Conservation (phyloP, 2,888 invertebrate species). For the Drosophila lacicola region DNA sequence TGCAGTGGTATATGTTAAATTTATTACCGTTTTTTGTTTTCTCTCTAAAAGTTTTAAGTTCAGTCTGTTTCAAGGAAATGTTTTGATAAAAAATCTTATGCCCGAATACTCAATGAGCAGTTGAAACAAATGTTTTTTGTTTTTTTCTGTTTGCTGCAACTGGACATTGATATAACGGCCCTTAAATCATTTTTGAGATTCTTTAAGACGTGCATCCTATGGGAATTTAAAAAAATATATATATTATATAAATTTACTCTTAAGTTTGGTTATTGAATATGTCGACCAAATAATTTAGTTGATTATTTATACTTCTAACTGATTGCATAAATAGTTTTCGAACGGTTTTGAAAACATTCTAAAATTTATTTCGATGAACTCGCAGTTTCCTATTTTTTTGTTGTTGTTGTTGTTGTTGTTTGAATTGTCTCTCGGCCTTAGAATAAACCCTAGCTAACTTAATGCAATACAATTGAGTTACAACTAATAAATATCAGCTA, state of each 20-base stretch:
- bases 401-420: constrained; percentile 23
- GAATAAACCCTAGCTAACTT: constrained; percentile 62
- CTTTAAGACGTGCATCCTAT: constrained; percentile 76
- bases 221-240: constrained; percentile 52
- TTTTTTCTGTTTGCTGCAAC: constrained; percentile 9
- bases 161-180: constrained; percentile 22
- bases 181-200: constrained; percentile 78
- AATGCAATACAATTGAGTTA: constrained; percentile 71
- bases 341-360: constrained; percentile 50
- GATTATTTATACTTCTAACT: constrained; percentile 33
- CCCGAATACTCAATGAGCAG: constrained; percentile 24
- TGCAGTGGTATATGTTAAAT: constrained; percentile 56
- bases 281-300: constrained; percentile 42
- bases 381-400: constrained; percentile 24
- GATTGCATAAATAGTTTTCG: constrained; percentile 57
- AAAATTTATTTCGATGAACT: constrained; percentile 38
- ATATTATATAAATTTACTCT: constrained; percentile 41
- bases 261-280: constrained; percentile 55
- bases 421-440: constrained; percentile 53
- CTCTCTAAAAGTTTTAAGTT: constrained; percentile 63
- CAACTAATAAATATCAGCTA: constrained; percentile 69
- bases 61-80: constrained; percentile 79
- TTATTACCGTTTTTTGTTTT: constrained; percentile 39
- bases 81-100: constrained; percentile 60
- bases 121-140: constrained; percentile 14